Conservation (phyloP, 2,888 invertebrate species). For the Tiliacea aurago region DNA sequence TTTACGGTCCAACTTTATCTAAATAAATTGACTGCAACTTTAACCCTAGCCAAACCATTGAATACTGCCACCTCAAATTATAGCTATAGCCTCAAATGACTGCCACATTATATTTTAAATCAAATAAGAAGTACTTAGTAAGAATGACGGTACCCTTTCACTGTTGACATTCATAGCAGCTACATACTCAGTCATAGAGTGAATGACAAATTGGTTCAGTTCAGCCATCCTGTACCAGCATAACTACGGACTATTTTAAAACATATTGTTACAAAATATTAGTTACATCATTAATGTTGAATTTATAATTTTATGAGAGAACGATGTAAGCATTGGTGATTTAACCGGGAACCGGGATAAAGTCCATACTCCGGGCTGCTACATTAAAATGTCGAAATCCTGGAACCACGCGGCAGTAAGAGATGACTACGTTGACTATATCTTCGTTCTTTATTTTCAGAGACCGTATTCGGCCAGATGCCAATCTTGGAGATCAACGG, state of each 20-base stretch:
- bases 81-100: no score
- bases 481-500: constrained; percentile 92
- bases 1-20: no score
- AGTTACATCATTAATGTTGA: neutral
- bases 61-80: no score
- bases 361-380: neutral
- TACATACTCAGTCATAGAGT: neutral
- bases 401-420: neutral
- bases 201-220: constrained; percentile 19
- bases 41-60: neutral
- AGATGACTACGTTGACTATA: neutral
- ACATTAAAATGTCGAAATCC: neutral
- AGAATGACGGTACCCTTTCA: no score
- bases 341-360: neutral
- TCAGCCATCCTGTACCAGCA: neutral
- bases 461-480: constrained; percentile 90
- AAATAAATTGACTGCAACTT: neutral
- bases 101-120: neutral
- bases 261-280: neutral
- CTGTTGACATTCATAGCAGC: no score
- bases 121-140: no score
- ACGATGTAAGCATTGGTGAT: no score
- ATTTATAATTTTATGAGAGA: no score
- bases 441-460: constrained; percentile 55
- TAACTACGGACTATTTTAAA: no score